Percentiles rank a stretch among this genome's conserved stretches.
Evolutionary conservation across 1,140 invertebrate species (phyloP).

Genomic region (Linepithema humile): DNA sequence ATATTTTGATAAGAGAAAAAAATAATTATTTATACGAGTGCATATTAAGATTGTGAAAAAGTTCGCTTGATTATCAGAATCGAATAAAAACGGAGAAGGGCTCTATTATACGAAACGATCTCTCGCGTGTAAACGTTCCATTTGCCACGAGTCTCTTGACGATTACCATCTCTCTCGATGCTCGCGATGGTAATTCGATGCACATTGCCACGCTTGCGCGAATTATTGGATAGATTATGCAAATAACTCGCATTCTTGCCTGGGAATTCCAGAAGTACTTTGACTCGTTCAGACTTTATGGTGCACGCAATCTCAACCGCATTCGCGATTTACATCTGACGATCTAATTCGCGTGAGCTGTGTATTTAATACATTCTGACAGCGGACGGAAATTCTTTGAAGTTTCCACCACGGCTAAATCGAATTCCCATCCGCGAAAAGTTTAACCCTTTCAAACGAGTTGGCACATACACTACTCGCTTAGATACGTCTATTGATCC

Average conservation of each 20-base stretch:
- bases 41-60: not conserved
- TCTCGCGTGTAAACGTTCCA: not conserved
- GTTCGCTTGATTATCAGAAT: not conserved
- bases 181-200: not conserved
- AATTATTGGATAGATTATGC: not conserved
- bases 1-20: not conserved
- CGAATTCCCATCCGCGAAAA: not conserved
- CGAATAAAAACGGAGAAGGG: not conserved
- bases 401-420: not conserved
- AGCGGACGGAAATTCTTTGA: not conserved
- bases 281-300: not conserved
- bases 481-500: not conserved
- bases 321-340: not conserved
- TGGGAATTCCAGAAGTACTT: not conserved
- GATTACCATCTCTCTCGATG: not conserved
- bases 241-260: slow-evolving; percentile 3
- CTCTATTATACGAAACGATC: not conserved
- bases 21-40: not conserved
- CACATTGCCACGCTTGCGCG: not conserved
- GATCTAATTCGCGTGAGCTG: not conserved
- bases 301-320: not conserved
- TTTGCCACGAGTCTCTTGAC: not conserved
- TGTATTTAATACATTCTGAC: not conserved
- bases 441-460: not conserved
- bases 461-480: not conserved